Conservation (phyloP, 2,113 vertebrate genomes). For the Lagopus muta region DNA sequence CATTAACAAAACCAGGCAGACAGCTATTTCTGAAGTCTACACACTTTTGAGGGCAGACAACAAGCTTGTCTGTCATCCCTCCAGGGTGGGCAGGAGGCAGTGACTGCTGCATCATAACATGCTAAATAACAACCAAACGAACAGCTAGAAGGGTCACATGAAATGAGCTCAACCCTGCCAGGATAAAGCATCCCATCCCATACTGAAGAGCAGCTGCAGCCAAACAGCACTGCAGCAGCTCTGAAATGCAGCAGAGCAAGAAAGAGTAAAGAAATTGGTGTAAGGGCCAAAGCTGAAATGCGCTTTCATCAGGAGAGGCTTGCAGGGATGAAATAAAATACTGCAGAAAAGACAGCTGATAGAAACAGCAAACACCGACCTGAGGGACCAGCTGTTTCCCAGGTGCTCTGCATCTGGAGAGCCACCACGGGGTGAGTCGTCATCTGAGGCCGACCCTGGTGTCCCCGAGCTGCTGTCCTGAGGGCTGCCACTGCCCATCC, state of each 20-base stretch:
- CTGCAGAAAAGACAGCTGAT: background rate
- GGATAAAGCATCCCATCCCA: background rate
- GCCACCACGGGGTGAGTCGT: constrained; percentile 1
- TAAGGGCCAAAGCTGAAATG: rapidly evolving
- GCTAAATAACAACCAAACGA: background rate
- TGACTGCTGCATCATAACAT: rapidly evolving
- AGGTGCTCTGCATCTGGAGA: background rate
- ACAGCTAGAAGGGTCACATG: background rate
- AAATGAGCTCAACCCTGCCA: background rate
- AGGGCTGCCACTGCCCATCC: background rate
- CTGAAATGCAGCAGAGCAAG: background rate
- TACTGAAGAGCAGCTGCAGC: rapidly evolving
- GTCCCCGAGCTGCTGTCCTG: constrained; percentile 19
- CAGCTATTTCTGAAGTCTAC: background rate
- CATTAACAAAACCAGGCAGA: background rate
- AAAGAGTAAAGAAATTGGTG: rapidly evolving
- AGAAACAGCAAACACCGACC: constrained; percentile 71
- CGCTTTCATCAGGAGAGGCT: rapidly evolving
- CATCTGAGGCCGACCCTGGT: constrained; percentile 10
- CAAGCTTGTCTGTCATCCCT: background rate
- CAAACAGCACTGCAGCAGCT: background rate
- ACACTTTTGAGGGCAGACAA: constrained; percentile 22
- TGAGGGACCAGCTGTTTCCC: constrained; percentile 85
- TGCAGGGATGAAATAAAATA: background rate
- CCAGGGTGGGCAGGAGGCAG: background rate